phyloP scores from a whole-genome alignment of 2,888 invertebrate genomes.

The Epiblema foenella region DNA sequence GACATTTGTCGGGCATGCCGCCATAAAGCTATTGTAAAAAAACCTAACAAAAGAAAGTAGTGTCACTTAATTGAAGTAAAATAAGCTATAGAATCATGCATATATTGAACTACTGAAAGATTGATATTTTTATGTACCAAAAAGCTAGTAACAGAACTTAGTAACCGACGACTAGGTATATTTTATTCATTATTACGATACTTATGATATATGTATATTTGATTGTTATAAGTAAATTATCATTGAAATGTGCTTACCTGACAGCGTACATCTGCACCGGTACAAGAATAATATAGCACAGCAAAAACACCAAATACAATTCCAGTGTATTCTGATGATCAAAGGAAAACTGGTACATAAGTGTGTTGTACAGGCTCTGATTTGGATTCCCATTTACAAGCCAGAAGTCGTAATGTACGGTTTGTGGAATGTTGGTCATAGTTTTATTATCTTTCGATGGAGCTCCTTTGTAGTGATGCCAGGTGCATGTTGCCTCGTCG shows the following conservation, averaged over 20 bases:
- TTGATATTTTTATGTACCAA: too few relatives aligned
- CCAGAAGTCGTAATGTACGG: constrained; percentile 93
- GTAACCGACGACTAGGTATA: too few relatives aligned
- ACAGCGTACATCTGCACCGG: constrained; percentile 97
- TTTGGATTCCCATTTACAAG: constrained; percentile 98
- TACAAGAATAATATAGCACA: constrained; percentile 93
- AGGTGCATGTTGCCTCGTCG: constrained; percentile 91
- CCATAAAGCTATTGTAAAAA: too few relatives aligned
- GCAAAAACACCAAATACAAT: constrained; percentile 94
- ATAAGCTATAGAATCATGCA: too few relatives aligned
- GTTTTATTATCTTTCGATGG: constrained; percentile 68
- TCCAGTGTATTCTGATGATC: constrained; percentile 97
- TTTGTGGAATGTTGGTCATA: constrained; percentile 69
- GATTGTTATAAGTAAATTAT: constrained; percentile 3
- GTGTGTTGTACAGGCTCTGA: constrained; percentile 92
- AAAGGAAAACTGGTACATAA: constrained; percentile 98
- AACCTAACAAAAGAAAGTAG: too few relatives aligned
- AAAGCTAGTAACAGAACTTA: too few relatives aligned
- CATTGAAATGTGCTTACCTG: constrained; percentile 69
- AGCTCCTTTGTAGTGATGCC: constrained; percentile 89
- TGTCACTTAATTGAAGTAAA: too few relatives aligned
- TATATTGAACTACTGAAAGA: too few relatives aligned
- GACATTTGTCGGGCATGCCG: too few relatives aligned
- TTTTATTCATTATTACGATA: background rate
- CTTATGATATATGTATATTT: background rate